Percentiles rank a stretch among this genome's conserved stretches.
Evolutionary conservation across 2,797 vertebrate genomes (phyloP).

Genomic region (Parauchenoglanis punctatus): DNA sequence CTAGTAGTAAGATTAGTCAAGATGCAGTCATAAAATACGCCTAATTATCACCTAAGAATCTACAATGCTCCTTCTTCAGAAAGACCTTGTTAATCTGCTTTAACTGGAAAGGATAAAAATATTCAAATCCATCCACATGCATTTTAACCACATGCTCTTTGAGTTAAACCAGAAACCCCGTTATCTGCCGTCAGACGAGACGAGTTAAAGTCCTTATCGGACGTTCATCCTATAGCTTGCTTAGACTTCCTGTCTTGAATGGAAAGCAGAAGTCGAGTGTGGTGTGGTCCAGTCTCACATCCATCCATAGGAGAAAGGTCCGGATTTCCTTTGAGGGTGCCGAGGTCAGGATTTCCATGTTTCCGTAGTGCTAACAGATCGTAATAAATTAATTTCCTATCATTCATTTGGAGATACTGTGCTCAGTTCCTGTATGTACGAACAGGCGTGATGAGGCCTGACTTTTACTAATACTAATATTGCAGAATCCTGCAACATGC

Average conservation of each 20-base stretch:
- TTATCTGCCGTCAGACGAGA: neutral
- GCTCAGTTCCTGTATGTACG: neutral
- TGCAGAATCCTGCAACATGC: neutral
- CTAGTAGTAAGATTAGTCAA: neutral
- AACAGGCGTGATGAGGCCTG: neutral
- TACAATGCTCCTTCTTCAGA: neutral
- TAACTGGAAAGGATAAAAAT: neutral
- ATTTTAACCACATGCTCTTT: neutral
- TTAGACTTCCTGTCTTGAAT: neutral
- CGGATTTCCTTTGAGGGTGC: neutral
- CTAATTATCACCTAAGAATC: neutral
- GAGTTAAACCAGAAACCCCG: neutral
- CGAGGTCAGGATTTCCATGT: neutral
- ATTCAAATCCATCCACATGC: neutral
- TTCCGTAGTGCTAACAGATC: conserved; percentile 4
- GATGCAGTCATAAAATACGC: neutral
- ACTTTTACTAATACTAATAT: neutral
- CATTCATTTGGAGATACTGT: neutral
- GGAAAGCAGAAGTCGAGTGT: neutral
- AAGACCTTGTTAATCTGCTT: neutral
- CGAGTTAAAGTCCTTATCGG: neutral
- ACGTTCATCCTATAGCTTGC: neutral
- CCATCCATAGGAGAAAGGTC: neutral
- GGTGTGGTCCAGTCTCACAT: neutral
- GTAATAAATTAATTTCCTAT: conserved; percentile 8